These are phyloP conservation scores for Heterochromis multidens DNA, from an alignment of 2,113 vertebrate species.

Conservation along the genomic window DNA sequence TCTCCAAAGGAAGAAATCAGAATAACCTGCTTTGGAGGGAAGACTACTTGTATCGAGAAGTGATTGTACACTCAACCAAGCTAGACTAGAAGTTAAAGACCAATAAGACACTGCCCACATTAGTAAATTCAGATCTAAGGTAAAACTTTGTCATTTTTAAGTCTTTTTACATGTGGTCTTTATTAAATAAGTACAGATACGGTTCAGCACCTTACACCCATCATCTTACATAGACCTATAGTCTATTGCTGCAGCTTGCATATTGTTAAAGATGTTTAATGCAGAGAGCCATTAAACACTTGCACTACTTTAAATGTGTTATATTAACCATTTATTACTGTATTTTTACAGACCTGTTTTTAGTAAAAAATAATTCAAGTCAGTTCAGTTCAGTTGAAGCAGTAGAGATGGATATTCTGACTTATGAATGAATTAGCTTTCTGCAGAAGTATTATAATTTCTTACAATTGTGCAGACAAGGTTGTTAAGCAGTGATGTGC, in stretches of 20 bases:
- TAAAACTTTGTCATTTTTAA: not conserved
- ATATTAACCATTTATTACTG: not conserved
- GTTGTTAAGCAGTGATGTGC: not conserved
- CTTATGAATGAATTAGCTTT: not conserved
- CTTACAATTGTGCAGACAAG: not conserved
- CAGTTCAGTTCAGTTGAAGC: not conserved
- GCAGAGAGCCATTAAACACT: not conserved
- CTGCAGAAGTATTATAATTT: not conserved
- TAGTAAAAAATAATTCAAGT: not conserved
- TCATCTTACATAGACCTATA: not conserved
- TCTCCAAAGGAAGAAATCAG: conserved; percentile 79
- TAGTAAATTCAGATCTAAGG: not conserved
- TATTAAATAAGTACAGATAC: not conserved
- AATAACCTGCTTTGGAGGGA: conserved; percentile 88
- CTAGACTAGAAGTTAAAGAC: not conserved
- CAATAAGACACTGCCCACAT: not conserved
- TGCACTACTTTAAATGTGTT: not conserved
- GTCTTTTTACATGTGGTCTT: not conserved
- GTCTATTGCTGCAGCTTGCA: not conserved
- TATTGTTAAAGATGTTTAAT: not conserved
- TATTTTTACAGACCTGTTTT: not conserved
- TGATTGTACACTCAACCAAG: conserved; percentile 68
- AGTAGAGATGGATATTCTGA: not conserved
- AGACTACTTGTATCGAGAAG: conserved; percentile 81
- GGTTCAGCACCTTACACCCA: not conserved